Evolutionary conservation across 1,140 invertebrate species (phyloP), one percentile per base, ranked within the genome.

Genomic region (Lepidurus couesii): DNA sequence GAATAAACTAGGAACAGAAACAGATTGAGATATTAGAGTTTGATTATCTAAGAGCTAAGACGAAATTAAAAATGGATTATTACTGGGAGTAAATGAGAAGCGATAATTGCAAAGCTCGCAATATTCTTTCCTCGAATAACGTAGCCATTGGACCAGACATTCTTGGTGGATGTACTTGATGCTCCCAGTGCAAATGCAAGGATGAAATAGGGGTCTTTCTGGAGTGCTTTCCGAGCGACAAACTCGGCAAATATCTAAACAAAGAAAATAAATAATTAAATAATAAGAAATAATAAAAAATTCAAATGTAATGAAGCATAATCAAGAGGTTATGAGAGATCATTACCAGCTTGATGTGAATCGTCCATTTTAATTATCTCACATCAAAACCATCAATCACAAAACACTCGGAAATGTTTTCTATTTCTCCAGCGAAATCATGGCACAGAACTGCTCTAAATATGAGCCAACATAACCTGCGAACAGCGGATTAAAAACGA

Each of bases 121-220:
- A 83, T 97, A 98, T 86, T 99, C 97, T 87, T 99, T 99, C 79
- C 96, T 90, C 74, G 96, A 98, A 85, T 99, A 98, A 81, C 89
- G 88, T 44, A 91, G 83, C 90, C 90, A 91, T 83, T 91, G 89
- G 10, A 90, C 84, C 44, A 91, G 84, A 83, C 89, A 90, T 80
- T 90, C 89, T 85, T 98, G 97, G 86, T 99, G 98, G 74, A 99
- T 98, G 89, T 93, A 99, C 87, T 98, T 99, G 80, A 99, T 99
- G 80, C 95, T 98, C 73, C 98, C 98, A 11, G 96, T 98, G 85
- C 98, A 99, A 76, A 99, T 97, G 86, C 98, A 99, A 0, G 98
- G 98, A 87, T 99, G 96, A 85, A 96, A 99, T 5, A 98, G 86
- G 0, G 94, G 95, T 81, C 95, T 89, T 80, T 96, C 94, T 10